phyloP scores from a whole-genome alignment of 2,797 vertebrate genomes.

The Poeciliopsis infans region DNA sequence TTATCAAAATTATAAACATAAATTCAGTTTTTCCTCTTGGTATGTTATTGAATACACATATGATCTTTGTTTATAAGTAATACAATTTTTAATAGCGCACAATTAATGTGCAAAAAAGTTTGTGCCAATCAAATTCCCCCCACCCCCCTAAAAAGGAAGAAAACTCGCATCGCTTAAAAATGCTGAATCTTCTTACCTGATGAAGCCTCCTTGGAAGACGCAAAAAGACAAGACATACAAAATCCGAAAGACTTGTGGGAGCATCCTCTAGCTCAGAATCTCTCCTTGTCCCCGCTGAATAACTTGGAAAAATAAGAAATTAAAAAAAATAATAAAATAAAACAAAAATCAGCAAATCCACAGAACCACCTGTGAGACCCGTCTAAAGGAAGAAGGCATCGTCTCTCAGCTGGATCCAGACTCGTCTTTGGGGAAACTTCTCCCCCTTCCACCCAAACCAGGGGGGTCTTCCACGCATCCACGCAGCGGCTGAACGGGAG shows the following conservation, averaged over 20 bases:
- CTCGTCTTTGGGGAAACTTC: constrained; percentile 79
- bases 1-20: not conserved
- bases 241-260: constrained; percentile 83
- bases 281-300: constrained; percentile 66
- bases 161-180: constrained; percentile 14
- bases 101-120: constrained; percentile 53
- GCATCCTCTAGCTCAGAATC: constrained; percentile 80
- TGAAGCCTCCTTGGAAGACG: constrained; percentile 83
- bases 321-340: constrained; percentile 47
- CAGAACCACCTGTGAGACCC: constrained; percentile 64
- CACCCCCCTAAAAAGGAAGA: not conserved
- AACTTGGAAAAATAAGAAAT: constrained; percentile 53
- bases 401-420: constrained; percentile 71
- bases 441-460: constrained; percentile 73
- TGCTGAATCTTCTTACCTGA: constrained; percentile 76
- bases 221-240: constrained; percentile 81
- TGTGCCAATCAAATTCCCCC: not conserved
- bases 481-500: constrained; percentile 52
- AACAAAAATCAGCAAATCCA: constrained; percentile 82
- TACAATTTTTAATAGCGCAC: not conserved
- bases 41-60: not conserved
- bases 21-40: not conserved
- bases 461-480: constrained; percentile 68
- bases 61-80: not conserved
- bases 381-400: constrained; percentile 74